Percentiles rank a stretch among this genome's conserved stretches.
These are phyloP conservation scores for Anarrhichthys ocellatus DNA, from an alignment of 2,113 vertebrate species.

Conservation along the genomic window DNA sequence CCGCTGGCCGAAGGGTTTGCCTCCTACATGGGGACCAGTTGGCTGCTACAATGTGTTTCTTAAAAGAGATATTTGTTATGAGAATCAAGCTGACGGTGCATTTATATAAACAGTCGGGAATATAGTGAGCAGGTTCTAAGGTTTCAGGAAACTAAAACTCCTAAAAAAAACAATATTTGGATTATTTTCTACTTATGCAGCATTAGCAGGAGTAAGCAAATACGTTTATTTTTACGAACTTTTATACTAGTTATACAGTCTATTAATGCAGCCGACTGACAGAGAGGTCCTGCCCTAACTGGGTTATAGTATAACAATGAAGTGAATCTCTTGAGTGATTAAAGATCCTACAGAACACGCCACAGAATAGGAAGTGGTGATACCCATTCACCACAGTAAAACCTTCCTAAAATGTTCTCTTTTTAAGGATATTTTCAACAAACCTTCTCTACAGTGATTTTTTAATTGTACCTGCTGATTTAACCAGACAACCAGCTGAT, in stretches of 20 bases:
- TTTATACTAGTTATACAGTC: slow-evolving; percentile 15
- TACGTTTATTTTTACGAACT: slow-evolving; percentile 17
- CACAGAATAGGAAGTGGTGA: background rate
- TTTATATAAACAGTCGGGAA: slow-evolving; percentile 56
- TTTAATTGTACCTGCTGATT: slow-evolving; percentile 4
- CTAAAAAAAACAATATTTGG: background rate
- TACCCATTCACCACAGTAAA: background rate
- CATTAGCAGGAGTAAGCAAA: slow-evolving; percentile 14
- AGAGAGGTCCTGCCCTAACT: slow-evolving; percentile 27
- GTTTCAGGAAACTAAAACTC: slow-evolving; percentile 15
- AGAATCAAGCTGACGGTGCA: slow-evolving; percentile 78
- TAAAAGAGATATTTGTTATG: slow-evolving; percentile 86
- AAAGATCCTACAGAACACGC: slow-evolving; percentile 9
- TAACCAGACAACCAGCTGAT: background rate
- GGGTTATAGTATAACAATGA: slow-evolving; percentile 29
- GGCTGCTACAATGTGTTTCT: slow-evolving; percentile 84
- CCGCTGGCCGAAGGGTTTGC: slow-evolving; percentile 88
- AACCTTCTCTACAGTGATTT: slow-evolving; percentile 3
- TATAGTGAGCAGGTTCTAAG: slow-evolving; percentile 34
- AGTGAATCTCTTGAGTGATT: slow-evolving; percentile 11
- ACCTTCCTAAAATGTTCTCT: background rate
- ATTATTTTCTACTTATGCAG: background rate
- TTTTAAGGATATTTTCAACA: background rate
- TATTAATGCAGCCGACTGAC: slow-evolving; percentile 37
- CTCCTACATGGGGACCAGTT: slow-evolving; percentile 91